Evolutionary conservation across 2,888 invertebrate genomes (phyloP), one percentile per base, ranked within the genome.

Genomic region (Mimas tiliae): DNA sequence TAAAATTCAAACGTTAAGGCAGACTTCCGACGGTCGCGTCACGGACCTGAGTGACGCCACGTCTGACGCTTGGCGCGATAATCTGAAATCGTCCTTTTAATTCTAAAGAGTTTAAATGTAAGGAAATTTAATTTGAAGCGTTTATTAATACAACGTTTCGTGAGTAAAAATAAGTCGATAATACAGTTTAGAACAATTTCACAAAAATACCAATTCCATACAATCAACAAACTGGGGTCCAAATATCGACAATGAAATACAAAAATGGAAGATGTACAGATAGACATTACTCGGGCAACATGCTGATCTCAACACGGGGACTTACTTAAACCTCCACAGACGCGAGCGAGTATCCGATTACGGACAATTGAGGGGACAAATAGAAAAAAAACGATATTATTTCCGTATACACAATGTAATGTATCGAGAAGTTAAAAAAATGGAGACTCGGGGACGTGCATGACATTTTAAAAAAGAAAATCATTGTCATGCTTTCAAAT

Each of bases 291-390:
- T 50, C 66, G 62, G 63, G 68, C 81, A 50, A 63, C 66, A 63
- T 53, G 64, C 78, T 70, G 71, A 75, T 74, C 68, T 73, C 70
- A 72, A 69, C 70, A 74, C 73, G 72, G 80, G 82, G 82, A 93
- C 93, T 93, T 93, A 93, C 93, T 93, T 79, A 93, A 82, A 89
- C 93, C 93, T 93, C 93, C 93, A 93, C 81, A 80, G 79, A 92
- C 84, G 83, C 92, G 93, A 85, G 88, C 88, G 86, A 90, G 82
- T 81, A 90, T 91, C 93, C 93, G 92, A 87, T 87, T 82, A 83
- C 91, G 93, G 93, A 93, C 93, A 92, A 92, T 89, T 84, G 87
- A 87, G 79, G 81, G 87, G 76, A 86, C 84, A 81, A 76, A 83
- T 80, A 79, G 77, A 76, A 78, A 77, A 75, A 76, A 81, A 75